These are phyloP conservation scores for Lophotis ruficrista DNA, from an alignment of 2,113 vertebrate genomes.

Conservation along the genomic window DNA sequence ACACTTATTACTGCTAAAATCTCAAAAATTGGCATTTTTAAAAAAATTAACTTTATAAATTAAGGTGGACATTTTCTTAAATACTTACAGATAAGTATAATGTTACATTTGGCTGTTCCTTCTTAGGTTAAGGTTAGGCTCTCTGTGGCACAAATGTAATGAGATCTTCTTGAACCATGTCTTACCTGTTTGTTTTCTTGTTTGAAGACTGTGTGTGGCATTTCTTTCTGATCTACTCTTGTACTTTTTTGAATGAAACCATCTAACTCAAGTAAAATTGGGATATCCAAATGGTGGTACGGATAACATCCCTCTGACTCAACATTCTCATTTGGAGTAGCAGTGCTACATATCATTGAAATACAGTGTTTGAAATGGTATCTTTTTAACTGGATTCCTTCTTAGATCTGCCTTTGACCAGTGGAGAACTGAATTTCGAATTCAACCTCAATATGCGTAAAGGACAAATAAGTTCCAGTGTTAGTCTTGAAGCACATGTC, in stretches of 20 bases:
- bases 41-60: neutral
- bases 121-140: neutral
- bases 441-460: rapidly evolving
- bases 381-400: neutral
- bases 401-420: neutral
- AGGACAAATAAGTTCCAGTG: neutral
- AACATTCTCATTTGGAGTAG: neutral
- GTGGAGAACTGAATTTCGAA: neutral
- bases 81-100: neutral
- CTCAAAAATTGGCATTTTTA: neutral
- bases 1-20: neutral
- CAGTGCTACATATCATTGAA: neutral
- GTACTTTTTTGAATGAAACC: neutral
- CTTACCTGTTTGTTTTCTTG: neutral
- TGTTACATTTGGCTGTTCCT: neutral
- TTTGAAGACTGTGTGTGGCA: neutral
- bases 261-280: neutral
- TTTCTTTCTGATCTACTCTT: neutral
- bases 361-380: neutral
- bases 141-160: neutral
- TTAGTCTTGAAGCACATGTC: neutral
- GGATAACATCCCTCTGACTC: neutral
- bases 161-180: neutral
- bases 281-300: neutral
- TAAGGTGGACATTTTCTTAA: neutral